Base-by-base conservation (phyloP, 2,113 vertebrate genomes). In the Dasyprocta punctata region DNA sequence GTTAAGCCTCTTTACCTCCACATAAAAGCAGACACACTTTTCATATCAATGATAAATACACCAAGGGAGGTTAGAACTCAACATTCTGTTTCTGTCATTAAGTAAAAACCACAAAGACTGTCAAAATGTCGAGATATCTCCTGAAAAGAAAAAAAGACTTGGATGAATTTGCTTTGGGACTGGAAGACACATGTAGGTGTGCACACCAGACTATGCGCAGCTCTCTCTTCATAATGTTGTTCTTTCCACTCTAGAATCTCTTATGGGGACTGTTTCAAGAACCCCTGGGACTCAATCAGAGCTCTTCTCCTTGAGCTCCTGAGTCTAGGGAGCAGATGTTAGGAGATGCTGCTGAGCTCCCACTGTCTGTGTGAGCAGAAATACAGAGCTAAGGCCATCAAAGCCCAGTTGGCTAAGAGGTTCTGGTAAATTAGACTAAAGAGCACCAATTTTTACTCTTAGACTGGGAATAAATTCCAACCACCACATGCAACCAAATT, bases 131-230 rank as follows among this genome's bases (percentile, higher is more conserved):
- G 93, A 67, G 80, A 69, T 80, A 49, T 12, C 38, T 22, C 54
- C 52, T 82, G n/a, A 82, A 97, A 90, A 93, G 67, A 52, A 69
- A 89, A 78, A 95, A 92, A 56, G 54, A 54, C n/a, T 90, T 86
- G 38, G 75, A 58, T 6, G 12, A 81, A 80, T 58, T 84, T 80
- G 52, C 71, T 60, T 96, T 78, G 71, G 60, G 89, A 28, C 63
- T 96, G 26, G 69, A 73, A 93, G 47, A 94, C 44, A 86, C 71
- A 92, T 19, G 67, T 44, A 17, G 26, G 38, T 17, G 26, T 33
- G 19, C 65, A 52, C 20, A 69, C 10, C 14, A 28, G 73, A 75
- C 16, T 65, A 11, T 17, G 47, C 5, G 36, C 2, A 28, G 0
- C 4, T 22, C 28, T 58, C 12, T 89, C 12, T 10, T 88, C 47